Evolutionary conservation across 2,888 invertebrate species (phyloP), one percentile per base, ranked within the genome.

Genomic region (Ischnura elegans): DNA sequence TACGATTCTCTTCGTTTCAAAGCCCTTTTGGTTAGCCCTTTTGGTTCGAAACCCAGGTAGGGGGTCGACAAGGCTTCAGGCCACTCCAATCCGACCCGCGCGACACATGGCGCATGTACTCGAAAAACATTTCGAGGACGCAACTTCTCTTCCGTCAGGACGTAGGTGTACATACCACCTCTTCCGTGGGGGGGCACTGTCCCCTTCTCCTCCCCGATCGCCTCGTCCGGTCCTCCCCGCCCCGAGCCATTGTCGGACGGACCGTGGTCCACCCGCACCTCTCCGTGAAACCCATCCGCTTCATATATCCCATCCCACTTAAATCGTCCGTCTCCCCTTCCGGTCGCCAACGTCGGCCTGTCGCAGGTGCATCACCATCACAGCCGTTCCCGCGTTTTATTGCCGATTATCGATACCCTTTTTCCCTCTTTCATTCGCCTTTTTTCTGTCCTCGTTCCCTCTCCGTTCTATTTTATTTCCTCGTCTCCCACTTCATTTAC

Each of bases 331-430:
- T 43, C n/a, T 10, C 25, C n/a, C 86, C 85, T 2, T 85, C 45
- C 86, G 25, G 51, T 55, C 87, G 47, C 51, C 87, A 51, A 87
- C 47, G 21, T 42, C 87, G 51, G n/a, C 87, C 90, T 90, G 90
- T 90, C 90, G 90, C 90, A 90, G 90, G 90, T 90, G 90, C 90
- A 90, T 90, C 66, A 61, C 61, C 90, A 90, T 87, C 47, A 51
- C 87, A 36, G 29, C 87, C 87, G n/a, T 90, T 66, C 90, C 66
- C 61, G 61, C 90, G 90, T 90, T 90, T 90, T 90, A 90, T 90
- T 90, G 90, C 90, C 90, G 90, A 90, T 90, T 90, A 90, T 90
- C 90, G 90, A 61, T 61, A 43, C 90, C 90, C 90, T 43, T 90
- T 90, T n/a, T 42, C 90, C 45, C 87, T 55, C 51, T 47, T 87